Percentiles rank a stretch among this genome's conserved stretches.
These are phyloP conservation scores for Otolemur crassicaudatus DNA, from an alignment of 2,797 vertebrate species.

Conservation along the genomic window DNA sequence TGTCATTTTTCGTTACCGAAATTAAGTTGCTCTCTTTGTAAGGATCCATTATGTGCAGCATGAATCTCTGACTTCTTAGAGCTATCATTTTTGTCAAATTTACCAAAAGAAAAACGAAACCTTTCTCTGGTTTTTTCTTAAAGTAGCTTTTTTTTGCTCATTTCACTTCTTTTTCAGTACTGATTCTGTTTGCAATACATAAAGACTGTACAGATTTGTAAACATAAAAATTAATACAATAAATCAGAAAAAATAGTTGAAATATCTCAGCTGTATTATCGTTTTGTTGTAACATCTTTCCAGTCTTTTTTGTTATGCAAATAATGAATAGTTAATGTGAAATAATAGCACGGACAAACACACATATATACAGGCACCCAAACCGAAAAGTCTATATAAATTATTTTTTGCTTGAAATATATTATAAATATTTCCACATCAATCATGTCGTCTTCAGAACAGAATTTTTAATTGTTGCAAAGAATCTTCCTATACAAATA, in stretches of 20 bases:
- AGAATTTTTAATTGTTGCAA: neutral
- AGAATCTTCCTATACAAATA: neutral
- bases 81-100: conserved; percentile 6
- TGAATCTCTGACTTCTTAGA: neutral
- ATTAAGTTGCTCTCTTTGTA: conserved; percentile 26
- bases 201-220: neutral
- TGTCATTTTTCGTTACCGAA: conserved; percentile 16
- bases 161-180: conserved; percentile 18
- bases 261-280: neutral
- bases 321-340: neutral
- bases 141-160: neutral
- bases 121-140: neutral
- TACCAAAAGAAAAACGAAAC: neutral
- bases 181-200: conserved; percentile 2
- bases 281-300: neutral
- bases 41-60: neutral
- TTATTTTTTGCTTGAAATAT: neutral
- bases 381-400: neutral
- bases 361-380: neutral
- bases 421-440: neutral
- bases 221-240: neutral
- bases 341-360: neutral
- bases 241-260: neutral
- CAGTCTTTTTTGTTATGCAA: neutral
- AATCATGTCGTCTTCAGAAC: neutral